Conservation (phyloP, 2,888 invertebrate species). For the Volucella inflata region DNA sequence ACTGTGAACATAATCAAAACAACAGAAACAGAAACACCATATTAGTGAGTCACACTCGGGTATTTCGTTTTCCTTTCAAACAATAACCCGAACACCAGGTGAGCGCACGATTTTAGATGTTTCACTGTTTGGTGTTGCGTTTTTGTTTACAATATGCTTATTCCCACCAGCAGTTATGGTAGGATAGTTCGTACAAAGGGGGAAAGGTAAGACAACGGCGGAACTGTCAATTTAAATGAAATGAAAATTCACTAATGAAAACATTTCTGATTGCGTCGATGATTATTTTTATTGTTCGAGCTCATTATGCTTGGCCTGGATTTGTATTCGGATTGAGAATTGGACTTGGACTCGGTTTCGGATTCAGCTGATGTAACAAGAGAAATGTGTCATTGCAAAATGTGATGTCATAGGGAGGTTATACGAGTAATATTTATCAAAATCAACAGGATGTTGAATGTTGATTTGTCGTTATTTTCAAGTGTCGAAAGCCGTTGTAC, state of each 20-base stretch:
- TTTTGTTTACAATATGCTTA: constrained; percentile 43
- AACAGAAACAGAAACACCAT: neutral
- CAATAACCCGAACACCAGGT: neutral
- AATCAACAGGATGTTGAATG: constrained; percentile 62
- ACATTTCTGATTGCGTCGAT: constrained; percentile 57
- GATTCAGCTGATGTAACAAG: constrained; percentile 58
- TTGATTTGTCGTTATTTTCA: constrained; percentile 12
- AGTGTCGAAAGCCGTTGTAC: neutral
- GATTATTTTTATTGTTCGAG: constrained; percentile 30
- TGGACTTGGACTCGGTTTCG: no score
- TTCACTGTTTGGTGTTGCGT: constrained; percentile 10
- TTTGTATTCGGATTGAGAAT: no score
- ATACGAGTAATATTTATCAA: neutral
- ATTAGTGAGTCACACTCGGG: constrained; percentile 32
- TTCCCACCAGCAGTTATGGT: neutral
- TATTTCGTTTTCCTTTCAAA: constrained; percentile 28
- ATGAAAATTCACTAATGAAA: constrained; percentile 50
- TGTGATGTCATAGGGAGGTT: constrained; percentile 62
- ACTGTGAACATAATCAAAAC: constrained; percentile 13
- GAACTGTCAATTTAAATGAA: constrained; percentile 48
- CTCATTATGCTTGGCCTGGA: constrained; percentile 40
- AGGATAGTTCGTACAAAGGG: no score
- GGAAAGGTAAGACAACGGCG: constrained; percentile 1
- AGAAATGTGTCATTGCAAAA: constrained; percentile 66
- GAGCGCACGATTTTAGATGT: constrained; percentile 21